A percentile compares a stretch with the other conserved stretches of the same genome.
Conservation (phyloP, 53 echinoderm and acorn worm genomes). For the Echinometra lucunter region DNA sequence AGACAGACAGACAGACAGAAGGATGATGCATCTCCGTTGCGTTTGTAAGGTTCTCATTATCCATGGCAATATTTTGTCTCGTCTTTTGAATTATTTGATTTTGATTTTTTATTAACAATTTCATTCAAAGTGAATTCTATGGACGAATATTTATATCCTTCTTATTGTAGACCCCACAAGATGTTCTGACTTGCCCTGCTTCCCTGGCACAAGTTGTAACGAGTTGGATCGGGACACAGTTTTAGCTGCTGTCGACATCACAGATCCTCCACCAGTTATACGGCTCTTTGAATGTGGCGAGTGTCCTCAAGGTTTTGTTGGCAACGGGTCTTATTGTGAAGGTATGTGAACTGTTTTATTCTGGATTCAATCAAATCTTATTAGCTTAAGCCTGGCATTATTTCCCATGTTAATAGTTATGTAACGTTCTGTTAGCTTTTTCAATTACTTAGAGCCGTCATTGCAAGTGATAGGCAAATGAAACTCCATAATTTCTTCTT, state of each 20-base stretch:
- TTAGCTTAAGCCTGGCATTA: background rate
- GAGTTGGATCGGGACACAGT: constrained; percentile 49
- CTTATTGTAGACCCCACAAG: constrained; percentile 66
- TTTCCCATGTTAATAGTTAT: background rate
- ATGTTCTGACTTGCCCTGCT: constrained; percentile 75
- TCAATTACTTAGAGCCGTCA: background rate
- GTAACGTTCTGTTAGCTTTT: background rate
- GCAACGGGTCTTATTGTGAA: constrained; percentile 76
- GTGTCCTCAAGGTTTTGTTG: constrained; percentile 77
- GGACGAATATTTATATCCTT: background rate
- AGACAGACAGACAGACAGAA: background rate
- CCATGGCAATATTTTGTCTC: background rate
- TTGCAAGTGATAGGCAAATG: background rate
- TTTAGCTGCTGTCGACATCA: constrained; percentile 21
- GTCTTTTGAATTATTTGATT: background rate
- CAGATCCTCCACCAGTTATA: constrained; percentile 45
- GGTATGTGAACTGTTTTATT: constrained; percentile 57
- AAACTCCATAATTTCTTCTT: background rate
- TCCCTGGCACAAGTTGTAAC: constrained; percentile 73
- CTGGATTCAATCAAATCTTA: background rate
- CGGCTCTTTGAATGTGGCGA: constrained; percentile 74
- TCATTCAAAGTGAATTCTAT: background rate
- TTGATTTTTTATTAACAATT: background rate
- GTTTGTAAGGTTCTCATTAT: no score
- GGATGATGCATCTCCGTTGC: background rate